These are phyloP conservation scores for Muscicapa striata DNA, from an alignment of 2,797 vertebrate genomes.

Conservation along the genomic window DNA sequence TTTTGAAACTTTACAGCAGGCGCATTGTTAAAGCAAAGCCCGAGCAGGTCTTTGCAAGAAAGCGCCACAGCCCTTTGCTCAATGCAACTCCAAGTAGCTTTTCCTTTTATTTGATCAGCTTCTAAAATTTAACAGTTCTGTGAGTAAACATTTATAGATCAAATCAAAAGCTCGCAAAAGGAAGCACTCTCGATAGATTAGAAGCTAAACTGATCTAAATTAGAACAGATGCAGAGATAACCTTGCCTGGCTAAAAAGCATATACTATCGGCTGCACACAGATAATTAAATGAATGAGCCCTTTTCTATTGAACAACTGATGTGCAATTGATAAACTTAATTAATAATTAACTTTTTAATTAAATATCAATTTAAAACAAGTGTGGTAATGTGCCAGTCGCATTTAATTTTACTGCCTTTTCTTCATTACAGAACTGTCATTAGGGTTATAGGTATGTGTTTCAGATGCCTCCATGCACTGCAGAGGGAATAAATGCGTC, in stretches of 20 bases:
- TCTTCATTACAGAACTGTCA: slow-evolving; percentile 45
- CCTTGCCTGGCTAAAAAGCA: slow-evolving; percentile 81
- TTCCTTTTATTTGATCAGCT: slow-evolving; percentile 76
- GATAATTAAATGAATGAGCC: slow-evolving; percentile 85
- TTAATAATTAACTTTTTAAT: slow-evolving; percentile 90
- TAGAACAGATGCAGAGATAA: slow-evolving; percentile 75
- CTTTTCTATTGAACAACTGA: slow-evolving; percentile 84
- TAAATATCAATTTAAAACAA: slow-evolving; percentile 82
- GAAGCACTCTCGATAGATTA: slow-evolving; percentile 74
- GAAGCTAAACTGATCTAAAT: slow-evolving; percentile 75
- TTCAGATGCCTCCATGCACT: slow-evolving; percentile 31
- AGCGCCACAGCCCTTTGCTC: slow-evolving; percentile 33
- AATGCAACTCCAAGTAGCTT: slow-evolving; percentile 6
- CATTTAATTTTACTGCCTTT: slow-evolving; percentile 70
- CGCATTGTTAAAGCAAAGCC: slow-evolving; percentile 28
- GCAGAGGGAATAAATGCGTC: slow-evolving; percentile 51
- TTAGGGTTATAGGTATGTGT: slow-evolving; percentile 48
- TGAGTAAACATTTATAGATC: slow-evolving; percentile 76
- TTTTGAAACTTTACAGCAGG: slow-evolving; percentile 70
- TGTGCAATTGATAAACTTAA: slow-evolving; percentile 81
- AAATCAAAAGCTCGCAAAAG: slow-evolving; percentile 67
- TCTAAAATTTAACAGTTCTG: slow-evolving; percentile 76
- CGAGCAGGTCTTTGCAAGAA: slow-evolving; percentile 30
- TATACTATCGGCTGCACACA: slow-evolving; percentile 78
- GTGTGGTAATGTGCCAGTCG: slow-evolving; percentile 71